Conservation (phyloP, 2,888 invertebrate genomes). For the Mactromeris polynyma region DNA sequence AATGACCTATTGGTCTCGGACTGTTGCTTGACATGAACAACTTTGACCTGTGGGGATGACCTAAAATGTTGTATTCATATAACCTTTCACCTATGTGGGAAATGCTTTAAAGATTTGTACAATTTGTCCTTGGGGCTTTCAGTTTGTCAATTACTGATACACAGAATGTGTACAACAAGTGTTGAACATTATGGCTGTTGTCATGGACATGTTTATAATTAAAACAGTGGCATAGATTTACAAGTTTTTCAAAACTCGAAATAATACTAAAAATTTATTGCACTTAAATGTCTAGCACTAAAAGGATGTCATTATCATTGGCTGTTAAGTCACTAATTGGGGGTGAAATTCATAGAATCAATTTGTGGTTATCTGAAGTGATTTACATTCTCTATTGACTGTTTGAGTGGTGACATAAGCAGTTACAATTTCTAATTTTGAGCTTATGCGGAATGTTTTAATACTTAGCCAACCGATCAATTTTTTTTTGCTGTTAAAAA, state of each 20-base stretch:
- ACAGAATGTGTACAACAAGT: not conserved
- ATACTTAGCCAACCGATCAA: not conserved
- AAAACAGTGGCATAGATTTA: no score
- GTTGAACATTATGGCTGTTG: not conserved
- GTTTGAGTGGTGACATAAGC: not conserved
- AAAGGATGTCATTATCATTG: not conserved
- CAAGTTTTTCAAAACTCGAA: no score
- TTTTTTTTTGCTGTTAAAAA: not conserved
- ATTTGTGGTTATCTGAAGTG: not conserved
- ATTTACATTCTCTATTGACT: not conserved
- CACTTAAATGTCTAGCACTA: not conserved
- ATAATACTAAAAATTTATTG: no score
- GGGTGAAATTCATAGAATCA: not conserved
- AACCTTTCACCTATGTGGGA: not conserved
- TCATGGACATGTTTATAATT: not conserved
- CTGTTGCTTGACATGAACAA: not conserved
- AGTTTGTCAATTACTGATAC: not conserved
- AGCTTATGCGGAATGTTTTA: not conserved
- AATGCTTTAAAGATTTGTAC: not conserved
- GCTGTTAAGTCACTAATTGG: not conserved
- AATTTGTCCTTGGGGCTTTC: not conserved
- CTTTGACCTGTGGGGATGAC: constrained; percentile 1
- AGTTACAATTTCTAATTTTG: not conserved
- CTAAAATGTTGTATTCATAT: not conserved
- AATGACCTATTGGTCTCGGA: no score